Evolutionary conservation across 2,888 invertebrate species (phyloP).

Genomic region (Drosophila greeni): DNA sequence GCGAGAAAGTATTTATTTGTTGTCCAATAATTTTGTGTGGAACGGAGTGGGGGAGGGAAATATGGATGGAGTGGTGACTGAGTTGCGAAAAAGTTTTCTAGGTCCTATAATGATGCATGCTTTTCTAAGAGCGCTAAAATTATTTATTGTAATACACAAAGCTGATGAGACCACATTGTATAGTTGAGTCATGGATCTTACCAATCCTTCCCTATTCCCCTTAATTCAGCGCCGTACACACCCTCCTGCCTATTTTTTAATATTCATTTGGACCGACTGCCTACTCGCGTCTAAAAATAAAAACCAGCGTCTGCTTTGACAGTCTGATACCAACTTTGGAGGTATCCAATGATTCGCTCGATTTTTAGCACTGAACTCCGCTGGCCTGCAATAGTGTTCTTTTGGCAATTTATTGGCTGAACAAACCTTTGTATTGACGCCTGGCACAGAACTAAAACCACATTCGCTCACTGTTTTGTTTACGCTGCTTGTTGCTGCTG

Average conservation of each 20-base stretch:
- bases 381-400: conserved; percentile 3
- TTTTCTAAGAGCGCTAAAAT: background rate
- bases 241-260: conserved; percentile 45
- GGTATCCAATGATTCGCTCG: background rate
- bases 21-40: background rate
- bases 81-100: background rate
- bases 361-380: conserved; percentile 9
- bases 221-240: background rate
- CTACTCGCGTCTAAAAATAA: conserved; percentile 51
- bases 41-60: background rate
- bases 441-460: conserved; percentile 43
- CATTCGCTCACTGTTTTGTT: conserved; percentile 44
- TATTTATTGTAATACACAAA: background rate
- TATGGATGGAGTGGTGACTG: background rate
- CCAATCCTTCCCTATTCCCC: background rate
- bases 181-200: background rate
- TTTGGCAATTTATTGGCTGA: conserved; percentile 6
- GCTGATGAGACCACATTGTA: background rate
- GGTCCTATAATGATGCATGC: background rate
- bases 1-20: conserved; percentile 16
- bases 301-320: conserved; percentile 37
- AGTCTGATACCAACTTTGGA: conserved; percentile 34
- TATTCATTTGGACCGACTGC: conserved; percentile 33
- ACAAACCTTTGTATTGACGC: conserved; percentile 25
- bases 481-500: conserved; percentile 31